Evolutionary conservation across 2,113 vertebrate species (phyloP).

Genomic region (Excalfactoria chinensis): DNA sequence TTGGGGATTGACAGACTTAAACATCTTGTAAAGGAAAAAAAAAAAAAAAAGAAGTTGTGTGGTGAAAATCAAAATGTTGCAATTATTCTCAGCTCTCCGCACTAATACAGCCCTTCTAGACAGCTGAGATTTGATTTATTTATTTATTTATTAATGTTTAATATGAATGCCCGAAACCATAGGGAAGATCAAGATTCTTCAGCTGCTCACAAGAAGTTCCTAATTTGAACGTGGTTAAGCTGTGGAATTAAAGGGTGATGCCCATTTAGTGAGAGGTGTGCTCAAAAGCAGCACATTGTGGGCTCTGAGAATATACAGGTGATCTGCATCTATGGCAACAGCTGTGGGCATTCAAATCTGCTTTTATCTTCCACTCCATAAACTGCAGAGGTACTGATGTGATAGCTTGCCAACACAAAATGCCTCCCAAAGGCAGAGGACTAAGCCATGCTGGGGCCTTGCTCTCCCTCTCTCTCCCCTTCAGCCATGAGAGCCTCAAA

Average conservation of each 20-base stretch:
- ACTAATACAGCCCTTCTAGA: neutral
- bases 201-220: neutral
- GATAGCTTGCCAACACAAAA: neutral
- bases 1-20: neutral
- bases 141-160: neutral
- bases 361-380: neutral
- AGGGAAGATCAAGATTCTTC: neutral
- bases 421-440: neutral
- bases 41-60: neutral
- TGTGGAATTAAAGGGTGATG: neutral
- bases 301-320: neutral
- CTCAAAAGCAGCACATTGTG: neutral
- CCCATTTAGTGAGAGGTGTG: neutral
- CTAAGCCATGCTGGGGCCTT: neutral
- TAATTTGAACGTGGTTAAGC: neutral
- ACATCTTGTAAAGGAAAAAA: neutral
- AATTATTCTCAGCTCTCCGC: neutral
- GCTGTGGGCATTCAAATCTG: neutral
- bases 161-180: neutral
- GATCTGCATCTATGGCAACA: neutral
- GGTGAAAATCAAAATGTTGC: neutral
- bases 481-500: neutral
- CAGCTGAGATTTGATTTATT: neutral
- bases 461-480: neutral
- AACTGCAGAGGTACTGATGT: neutral